Conservation (phyloP, 2,113 vertebrate genomes). For the Macrotis lagotis region DNA sequence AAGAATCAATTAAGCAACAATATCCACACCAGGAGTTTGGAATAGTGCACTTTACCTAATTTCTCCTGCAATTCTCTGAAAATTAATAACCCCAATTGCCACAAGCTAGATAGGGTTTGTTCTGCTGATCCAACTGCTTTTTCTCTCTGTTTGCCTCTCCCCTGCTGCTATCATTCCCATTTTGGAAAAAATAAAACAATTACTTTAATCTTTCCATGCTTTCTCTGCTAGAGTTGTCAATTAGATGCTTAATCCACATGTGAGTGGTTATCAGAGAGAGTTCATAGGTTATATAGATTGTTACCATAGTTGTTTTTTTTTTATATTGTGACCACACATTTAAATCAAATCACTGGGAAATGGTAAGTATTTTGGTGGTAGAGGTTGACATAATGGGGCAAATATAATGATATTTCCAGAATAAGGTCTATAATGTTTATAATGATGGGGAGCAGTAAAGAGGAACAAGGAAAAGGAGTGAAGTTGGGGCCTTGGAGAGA, state of each 20-base stretch:
- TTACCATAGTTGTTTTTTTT: background rate
- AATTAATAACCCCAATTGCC: background rate
- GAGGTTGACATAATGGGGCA: background rate
- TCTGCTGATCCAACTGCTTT: background rate
- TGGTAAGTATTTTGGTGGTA: background rate
- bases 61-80: background rate
- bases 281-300: background rate
- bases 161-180: background rate
- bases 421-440: background rate
- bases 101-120: background rate
- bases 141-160: background rate
- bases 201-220: slow-evolving; percentile 25
- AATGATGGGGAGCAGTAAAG: background rate
- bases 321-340: slow-evolving; percentile 14
- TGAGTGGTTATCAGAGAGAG: background rate
- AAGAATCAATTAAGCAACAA: slow-evolving; percentile 37
- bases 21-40: slow-evolving; percentile 7
- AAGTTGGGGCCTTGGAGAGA: background rate
- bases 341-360: background rate
- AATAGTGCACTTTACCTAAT: background rate
- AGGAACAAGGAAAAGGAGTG: background rate
- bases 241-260: background rate
- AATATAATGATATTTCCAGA: background rate
- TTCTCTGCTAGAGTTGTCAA: background rate
- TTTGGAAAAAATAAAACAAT: background rate